Conservation (phyloP, 2,888 invertebrate genomes). For the Alviniconcha strummeri region DNA sequence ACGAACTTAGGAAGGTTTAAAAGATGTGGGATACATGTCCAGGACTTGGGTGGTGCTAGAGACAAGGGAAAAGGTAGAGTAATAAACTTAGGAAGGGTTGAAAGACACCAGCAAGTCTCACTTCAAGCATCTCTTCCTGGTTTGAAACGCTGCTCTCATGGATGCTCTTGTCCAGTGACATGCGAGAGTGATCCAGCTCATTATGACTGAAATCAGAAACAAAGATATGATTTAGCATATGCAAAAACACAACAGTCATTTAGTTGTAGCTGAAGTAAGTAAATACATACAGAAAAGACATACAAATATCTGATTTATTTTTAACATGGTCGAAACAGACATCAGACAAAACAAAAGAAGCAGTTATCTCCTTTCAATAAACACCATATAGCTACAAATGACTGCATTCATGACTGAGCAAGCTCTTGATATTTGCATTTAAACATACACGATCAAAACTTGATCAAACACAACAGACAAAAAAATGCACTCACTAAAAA, state of each 20-base stretch:
- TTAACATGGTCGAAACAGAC: background rate
- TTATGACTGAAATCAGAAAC: background rate
- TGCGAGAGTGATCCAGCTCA: conserved; percentile 11
- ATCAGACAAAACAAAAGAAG: background rate
- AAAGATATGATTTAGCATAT: background rate
- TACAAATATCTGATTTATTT: background rate
- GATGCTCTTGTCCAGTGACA: conserved; percentile 25
- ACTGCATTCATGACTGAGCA: too few species aligned
- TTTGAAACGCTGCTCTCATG: background rate
- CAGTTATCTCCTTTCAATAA: background rate
- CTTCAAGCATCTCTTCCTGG: conserved; percentile 11
- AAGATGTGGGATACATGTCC: too few species aligned
- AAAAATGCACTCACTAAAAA: too few species aligned
- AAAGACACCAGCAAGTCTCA: background rate
- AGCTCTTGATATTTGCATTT: too few species aligned
- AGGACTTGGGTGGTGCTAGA: too few species aligned
- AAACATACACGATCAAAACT: too few species aligned
- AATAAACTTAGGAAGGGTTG: too few species aligned
- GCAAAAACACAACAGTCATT: background rate
- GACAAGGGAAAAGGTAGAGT: too few species aligned
- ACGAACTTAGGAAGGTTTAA: too few species aligned
- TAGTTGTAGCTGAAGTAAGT: too few species aligned
- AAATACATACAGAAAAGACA: background rate
- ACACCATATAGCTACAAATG: background rate
- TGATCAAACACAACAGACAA: too few species aligned